These are phyloP conservation scores for Cheiracanthium punctorium DNA, from an alignment of 2,888 invertebrate species.

Conservation along the genomic window DNA sequence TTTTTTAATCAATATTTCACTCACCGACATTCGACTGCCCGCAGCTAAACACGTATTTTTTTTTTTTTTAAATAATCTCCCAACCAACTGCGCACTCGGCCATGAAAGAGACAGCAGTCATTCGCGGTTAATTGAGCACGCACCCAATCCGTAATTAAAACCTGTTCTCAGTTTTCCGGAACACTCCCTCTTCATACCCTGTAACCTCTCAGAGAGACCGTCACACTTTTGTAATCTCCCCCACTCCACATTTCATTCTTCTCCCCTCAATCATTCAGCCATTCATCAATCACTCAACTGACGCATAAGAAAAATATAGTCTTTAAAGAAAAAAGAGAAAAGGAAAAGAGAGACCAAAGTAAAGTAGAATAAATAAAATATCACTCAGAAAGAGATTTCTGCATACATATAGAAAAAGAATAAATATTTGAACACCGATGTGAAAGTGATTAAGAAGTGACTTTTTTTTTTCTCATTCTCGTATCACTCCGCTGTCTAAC, in stretches of 20 bases:
- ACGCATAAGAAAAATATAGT: not conserved
- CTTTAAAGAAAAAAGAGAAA: slow-evolving; percentile 14
- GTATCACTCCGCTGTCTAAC: not conserved
- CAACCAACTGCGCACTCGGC: too few species aligned
- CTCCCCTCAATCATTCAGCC: not conserved
- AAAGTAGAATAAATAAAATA: not conserved
- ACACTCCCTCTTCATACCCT: not conserved
- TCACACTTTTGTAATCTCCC: not conserved
- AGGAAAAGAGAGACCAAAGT: not conserved
- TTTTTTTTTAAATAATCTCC: too few species aligned
- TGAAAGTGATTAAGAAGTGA: not conserved
- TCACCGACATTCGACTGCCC: too few species aligned
- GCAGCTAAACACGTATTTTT: too few species aligned
- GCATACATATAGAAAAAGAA: not conserved
- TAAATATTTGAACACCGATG: not conserved
- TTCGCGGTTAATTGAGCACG: slow-evolving; percentile 8
- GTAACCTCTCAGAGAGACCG: not conserved
- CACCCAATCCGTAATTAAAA: slow-evolving; percentile 26
- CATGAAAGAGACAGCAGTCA: not conserved
- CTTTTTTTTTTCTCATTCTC: not conserved
- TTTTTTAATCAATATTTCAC: too few species aligned
- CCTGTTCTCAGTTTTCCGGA: slow-evolving; percentile 9
- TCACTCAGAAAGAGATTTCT: not conserved
- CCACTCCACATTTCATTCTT: not conserved
- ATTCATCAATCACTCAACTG: slow-evolving; percentile 20